A percentile compares a stretch with the other conserved stretches of the same genome.
Conservation (phyloP, 2,113 vertebrate genomes). For the Tetraodon nigroviridis region DNA sequence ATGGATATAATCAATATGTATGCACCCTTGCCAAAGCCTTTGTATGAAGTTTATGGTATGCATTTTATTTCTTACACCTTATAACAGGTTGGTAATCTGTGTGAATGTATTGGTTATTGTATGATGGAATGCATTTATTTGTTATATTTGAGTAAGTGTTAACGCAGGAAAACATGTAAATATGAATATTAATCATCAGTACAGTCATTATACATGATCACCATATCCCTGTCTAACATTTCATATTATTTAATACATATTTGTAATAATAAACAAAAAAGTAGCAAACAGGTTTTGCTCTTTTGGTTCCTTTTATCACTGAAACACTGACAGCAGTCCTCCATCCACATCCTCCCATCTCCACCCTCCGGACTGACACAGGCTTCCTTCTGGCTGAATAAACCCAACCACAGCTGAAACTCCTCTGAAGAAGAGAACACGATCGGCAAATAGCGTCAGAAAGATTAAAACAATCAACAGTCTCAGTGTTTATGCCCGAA, state of each 20-base stretch:
- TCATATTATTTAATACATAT: conserved; percentile 79
- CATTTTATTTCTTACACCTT: conserved; percentile 42
- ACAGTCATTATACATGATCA: conserved; percentile 67
- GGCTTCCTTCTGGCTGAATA: conserved; percentile 31
- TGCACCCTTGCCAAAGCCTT: conserved; percentile 79
- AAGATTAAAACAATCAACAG: conserved; percentile 1
- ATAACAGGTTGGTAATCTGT: conserved; percentile 41
- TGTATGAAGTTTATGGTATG: conserved; percentile 70
- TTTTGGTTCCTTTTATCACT: neutral
- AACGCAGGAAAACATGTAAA: conserved; percentile 56
- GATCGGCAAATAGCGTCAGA: conserved; percentile 19
- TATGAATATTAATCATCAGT: conserved; percentile 70
- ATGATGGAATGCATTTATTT: conserved; percentile 68
- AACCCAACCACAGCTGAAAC: conserved; percentile 16
- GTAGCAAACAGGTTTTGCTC: neutral
- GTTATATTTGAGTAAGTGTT: conserved; percentile 56
- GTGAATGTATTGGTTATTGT: conserved; percentile 66
- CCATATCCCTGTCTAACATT: conserved; percentile 64
- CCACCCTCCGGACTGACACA: neutral
- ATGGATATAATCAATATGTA: conserved; percentile 61
- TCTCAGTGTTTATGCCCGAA: neutral
- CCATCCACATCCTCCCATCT: conserved; percentile 52
- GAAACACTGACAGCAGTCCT: conserved; percentile 32
- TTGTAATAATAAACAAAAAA: conserved; percentile 69
- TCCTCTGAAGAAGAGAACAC: conserved; percentile 25